Percentiles rank a stretch among this genome's conserved stretches.
These are phyloP conservation scores for Hippocampus comes DNA, from an alignment of 2,113 vertebrate genomes.

Conservation along the genomic window DNA sequence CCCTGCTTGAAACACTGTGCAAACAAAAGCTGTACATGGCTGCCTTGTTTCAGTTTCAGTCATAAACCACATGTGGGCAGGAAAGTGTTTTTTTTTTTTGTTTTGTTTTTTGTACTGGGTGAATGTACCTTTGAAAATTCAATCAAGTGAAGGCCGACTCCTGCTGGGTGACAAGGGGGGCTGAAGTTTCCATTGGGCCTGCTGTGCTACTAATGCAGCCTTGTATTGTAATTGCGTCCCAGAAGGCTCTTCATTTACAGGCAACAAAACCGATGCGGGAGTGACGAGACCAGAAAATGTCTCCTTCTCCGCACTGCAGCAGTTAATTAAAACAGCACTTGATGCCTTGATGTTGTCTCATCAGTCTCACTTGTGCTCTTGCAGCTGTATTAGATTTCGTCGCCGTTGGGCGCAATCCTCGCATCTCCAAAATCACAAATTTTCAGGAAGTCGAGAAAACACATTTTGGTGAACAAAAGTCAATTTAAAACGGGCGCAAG, in stretches of 20 bases:
- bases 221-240: slow-evolving; percentile 78
- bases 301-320: slow-evolving; percentile 52
- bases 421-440: slow-evolving; percentile 28
- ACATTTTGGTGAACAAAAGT: background rate
- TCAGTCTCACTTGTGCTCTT: slow-evolving; percentile 72
- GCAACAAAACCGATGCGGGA: slow-evolving; percentile 64
- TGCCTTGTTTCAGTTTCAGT: slow-evolving; percentile 36
- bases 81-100: slow-evolving; percentile 3
- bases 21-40: slow-evolving; percentile 31
- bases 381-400: slow-evolving; percentile 57
- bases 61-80: slow-evolving; percentile 56
- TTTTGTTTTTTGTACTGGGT: background rate
- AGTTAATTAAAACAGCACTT: slow-evolving; percentile 77
- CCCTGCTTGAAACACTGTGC: slow-evolving; percentile 1
- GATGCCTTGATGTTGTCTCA: slow-evolving; percentile 66
- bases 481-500: too few species aligned
- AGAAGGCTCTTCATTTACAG: slow-evolving; percentile 77
- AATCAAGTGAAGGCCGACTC: slow-evolving; percentile 70
- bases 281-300: slow-evolving; percentile 58
- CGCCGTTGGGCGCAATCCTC: slow-evolving; percentile 46
- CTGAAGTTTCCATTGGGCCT: slow-evolving; percentile 71
- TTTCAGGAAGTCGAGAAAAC: slow-evolving; percentile 6
- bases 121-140: slow-evolving; percentile 65
- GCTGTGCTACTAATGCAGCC: slow-evolving; percentile 73
- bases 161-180: slow-evolving; percentile 57